Base-by-base conservation (phyloP, 2,113 vertebrate genomes). In the Castor canadensis region DNA sequence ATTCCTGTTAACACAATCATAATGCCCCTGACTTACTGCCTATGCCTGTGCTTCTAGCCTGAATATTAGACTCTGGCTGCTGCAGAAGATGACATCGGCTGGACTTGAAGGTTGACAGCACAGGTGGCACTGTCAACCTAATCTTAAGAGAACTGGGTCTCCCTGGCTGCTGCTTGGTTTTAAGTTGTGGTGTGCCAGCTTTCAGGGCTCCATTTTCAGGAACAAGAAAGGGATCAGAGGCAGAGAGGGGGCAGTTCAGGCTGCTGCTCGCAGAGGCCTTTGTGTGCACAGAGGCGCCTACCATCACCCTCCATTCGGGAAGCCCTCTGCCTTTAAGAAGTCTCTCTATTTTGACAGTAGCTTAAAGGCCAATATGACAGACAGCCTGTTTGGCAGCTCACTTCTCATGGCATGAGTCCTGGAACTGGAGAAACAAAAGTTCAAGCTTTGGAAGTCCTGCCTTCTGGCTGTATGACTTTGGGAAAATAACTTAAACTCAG, bases 251-350 rank as follows among this genome's bases (percentile, higher is more conserved):
- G 85, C 71, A 91, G 47, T 26, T n/a, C 43, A n/a, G 19, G 28
- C 24, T 75, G 49, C 76, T 64, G 4, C 95, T 94, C 90, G 97
- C 97, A 98, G 95, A 87, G 75, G 0, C 87, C 95, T 76, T 96
- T 97, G 97, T 97, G 87, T 84, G 30, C 62, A 45, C 45, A 64
- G 95, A 83, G 96, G 79, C 64, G 43, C 20, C 66, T 66, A 16
- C 32, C n/a, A 32, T 38, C 56, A 43, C 62, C 60, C 52, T 64
- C 73, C 6, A 24, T 0, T 54, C 24, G 47, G 30, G 52, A 56
- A 82, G 90, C 47, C 73, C 92, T 97, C 91, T 75, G 96, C 92
- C 3, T 81, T 66, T 43, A 56, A 58, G 72, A 47, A 66, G 6
- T 38, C 56, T 76, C 88, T 82, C 66, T 5, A 1, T 90, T 95